These are phyloP conservation scores for Cacoxenus indagator DNA, from an alignment of 2,888 invertebrate genomes.

Conservation along the genomic window DNA sequence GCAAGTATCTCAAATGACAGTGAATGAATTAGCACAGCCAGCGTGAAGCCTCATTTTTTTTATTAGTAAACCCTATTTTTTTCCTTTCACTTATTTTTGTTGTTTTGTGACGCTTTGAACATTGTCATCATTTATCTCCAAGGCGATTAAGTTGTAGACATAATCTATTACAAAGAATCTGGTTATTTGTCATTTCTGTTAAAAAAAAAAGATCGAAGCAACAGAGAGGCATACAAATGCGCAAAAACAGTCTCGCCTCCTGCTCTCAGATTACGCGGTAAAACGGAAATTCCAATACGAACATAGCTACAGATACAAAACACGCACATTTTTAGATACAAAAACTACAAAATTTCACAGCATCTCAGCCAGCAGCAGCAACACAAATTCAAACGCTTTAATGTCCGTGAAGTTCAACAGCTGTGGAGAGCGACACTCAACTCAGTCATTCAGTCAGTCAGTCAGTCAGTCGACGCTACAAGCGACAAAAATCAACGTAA, in stretches of 20 bases:
- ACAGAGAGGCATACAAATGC: conserved; percentile 48
- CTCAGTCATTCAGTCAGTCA: no score
- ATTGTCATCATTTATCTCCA: conserved; percentile 69
- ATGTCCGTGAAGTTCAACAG: conserved; percentile 60
- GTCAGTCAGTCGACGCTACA: no score
- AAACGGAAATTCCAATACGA: conserved; percentile 53
- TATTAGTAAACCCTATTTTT: conserved; percentile 4
- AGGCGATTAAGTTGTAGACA: conserved; percentile 71
- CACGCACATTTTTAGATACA: no score
- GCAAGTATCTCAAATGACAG: conserved; percentile 42
- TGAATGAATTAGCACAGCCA: not conserved
- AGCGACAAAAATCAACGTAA: conserved; percentile 37
- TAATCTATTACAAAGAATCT: conserved; percentile 71
- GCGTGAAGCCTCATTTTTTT: conserved; percentile 30
- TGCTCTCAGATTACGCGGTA: conserved; percentile 66
- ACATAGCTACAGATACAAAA: conserved; percentile 22
- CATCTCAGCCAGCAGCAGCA: conserved; percentile 30
- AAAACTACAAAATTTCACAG: conserved; percentile 7
- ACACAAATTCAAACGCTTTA: conserved; percentile 42
- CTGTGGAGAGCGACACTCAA: conserved; percentile 41
- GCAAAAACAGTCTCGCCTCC: conserved; percentile 68
- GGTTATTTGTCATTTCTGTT: conserved; percentile 69
- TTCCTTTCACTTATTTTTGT: conserved; percentile 7
- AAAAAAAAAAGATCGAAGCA: conserved; percentile 41
- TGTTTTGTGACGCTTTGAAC: conserved; percentile 46